Evolutionary conservation across 2,888 invertebrate genomes (phyloP).

Genomic region (Dione vanillae): DNA sequence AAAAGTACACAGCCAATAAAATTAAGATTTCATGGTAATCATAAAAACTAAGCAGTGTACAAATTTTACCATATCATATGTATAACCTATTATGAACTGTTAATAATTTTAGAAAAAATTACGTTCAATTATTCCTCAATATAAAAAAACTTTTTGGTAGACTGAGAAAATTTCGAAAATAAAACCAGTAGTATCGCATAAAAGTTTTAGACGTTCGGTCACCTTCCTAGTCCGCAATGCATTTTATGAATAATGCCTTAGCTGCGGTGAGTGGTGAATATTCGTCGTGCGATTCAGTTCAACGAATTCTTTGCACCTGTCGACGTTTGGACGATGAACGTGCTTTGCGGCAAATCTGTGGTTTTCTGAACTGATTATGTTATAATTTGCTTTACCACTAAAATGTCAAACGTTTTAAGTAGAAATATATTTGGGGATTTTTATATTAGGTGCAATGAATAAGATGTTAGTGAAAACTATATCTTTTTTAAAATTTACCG

Average conservation of each 20-base stretch:
- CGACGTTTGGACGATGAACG: conserved; percentile 40
- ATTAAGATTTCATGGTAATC: too few species aligned
- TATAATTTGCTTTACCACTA: conserved; percentile 4
- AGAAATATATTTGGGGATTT: background rate
- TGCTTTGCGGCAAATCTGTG: conserved; percentile 41
- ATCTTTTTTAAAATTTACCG: too few species aligned
- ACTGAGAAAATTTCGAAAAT: conserved; percentile 18
- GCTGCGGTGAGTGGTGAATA: conserved; percentile 67
- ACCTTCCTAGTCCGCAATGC: conserved; percentile 58
- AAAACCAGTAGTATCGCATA: conserved; percentile 45
- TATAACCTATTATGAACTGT: too few species aligned
- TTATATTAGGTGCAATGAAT: background rate
- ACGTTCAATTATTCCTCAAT: background rate
- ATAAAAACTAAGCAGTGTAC: too few species aligned
- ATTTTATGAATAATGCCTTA: conserved; percentile 72
- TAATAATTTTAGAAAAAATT: background rate
- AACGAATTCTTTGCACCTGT: conserved; percentile 47
- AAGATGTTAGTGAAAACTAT: background rate
- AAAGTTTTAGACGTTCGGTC: conserved; percentile 51
- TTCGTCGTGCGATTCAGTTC: conserved; percentile 50
- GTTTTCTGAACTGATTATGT: conserved; percentile 38
- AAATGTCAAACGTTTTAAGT: background rate
- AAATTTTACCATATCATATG: too few species aligned
- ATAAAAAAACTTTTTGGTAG: background rate
- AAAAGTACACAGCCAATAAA: too few species aligned